Evolutionary conservation across 2,888 invertebrate genomes (phyloP).

Genomic region (Eubasilissa splendida): DNA sequence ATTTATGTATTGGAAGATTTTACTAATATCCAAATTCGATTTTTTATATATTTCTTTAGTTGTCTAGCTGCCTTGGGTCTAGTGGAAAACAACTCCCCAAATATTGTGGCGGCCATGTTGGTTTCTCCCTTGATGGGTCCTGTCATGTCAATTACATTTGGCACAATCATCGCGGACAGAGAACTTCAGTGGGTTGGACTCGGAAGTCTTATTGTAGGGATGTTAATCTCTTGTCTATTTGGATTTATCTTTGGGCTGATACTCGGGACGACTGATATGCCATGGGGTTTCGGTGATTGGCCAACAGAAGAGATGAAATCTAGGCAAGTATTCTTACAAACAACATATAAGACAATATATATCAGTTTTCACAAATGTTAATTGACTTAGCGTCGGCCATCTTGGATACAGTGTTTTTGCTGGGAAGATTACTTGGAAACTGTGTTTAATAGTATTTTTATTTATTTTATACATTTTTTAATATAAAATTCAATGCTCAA

Average conservation of each 20-base stretch:
- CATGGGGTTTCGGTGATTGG: slow-evolving; percentile 84
- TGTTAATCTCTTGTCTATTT: slow-evolving; percentile 82
- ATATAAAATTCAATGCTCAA: no score
- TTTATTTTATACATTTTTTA: no score
- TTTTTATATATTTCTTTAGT: slow-evolving; percentile 65
- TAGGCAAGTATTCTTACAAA: slow-evolving; percentile 68
- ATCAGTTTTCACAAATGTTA: no score
- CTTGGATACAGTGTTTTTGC: no score
- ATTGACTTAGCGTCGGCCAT: no score
- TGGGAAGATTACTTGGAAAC: no score
- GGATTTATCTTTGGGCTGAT: slow-evolving; percentile 87
- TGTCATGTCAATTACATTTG: slow-evolving; percentile 90
- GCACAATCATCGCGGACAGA: slow-evolving; percentile 83
- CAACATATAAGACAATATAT: no score
- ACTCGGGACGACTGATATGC: slow-evolving; percentile 81
- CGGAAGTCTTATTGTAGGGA: slow-evolving; percentile 78
- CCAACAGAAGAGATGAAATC: slow-evolving; percentile 87
- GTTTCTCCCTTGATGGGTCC: slow-evolving; percentile 88
- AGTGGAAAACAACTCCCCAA: slow-evolving; percentile 87
- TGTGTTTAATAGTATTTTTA: no score
- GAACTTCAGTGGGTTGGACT: slow-evolving; percentile 81
- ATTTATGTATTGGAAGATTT: no score
- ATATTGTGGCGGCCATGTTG: slow-evolving; percentile 84
- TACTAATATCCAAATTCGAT: not conserved
- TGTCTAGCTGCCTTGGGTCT: slow-evolving; percentile 87